Base-by-base conservation (phyloP, 2,113 vertebrate genomes). In the Megatriorchis doriae region DNA sequence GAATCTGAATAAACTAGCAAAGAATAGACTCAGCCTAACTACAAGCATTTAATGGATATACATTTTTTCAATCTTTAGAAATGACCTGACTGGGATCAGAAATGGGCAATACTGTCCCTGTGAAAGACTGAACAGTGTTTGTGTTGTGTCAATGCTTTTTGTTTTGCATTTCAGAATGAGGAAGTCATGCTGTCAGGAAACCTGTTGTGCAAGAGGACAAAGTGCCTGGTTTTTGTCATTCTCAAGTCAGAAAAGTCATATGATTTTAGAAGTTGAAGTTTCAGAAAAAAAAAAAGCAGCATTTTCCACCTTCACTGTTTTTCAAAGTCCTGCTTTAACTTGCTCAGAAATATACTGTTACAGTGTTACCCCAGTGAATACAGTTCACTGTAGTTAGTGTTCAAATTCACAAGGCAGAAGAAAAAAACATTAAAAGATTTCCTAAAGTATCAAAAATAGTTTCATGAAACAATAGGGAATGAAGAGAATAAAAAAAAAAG, bases 161-260 rank as follows among this genome's bases (percentile, higher is more conserved):
- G 53, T 71, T 90, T 88, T 75, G 62, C n/a, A 66, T 91, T 94
- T 94, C 78, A 87, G 68, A 87, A 79, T 31, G 62, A 94, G 94
- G 91, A 96, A 96, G 93, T 89, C 48, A 58, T 13, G 25, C 47
- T 85, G 42, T 85, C 90, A 81, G 77, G 91, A 94, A 94, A 82
- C 52, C 61, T 84, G 80, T 90, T 91, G 61, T 63, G 70, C 65
- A 89, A 93, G 50, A 91, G 16, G 70, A 75, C 48, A 72, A 79
- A 91, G 77, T 56, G 43, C 4, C 43, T 86, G 65, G 36, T 83
- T 93, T 83, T 48, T 91, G 94, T 96, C 77, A 63, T 78, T 94
- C 25, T 79, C 68, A 87, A 79, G 56, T 94, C 81, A 94, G 81
- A 90, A 48, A 78, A 80, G 77, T 96, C 94, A 79, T 43, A 74